phyloP scores from a whole-genome alignment of 92 coral and sea anemone genomes.

The Virgularia gustaviana region DNA sequence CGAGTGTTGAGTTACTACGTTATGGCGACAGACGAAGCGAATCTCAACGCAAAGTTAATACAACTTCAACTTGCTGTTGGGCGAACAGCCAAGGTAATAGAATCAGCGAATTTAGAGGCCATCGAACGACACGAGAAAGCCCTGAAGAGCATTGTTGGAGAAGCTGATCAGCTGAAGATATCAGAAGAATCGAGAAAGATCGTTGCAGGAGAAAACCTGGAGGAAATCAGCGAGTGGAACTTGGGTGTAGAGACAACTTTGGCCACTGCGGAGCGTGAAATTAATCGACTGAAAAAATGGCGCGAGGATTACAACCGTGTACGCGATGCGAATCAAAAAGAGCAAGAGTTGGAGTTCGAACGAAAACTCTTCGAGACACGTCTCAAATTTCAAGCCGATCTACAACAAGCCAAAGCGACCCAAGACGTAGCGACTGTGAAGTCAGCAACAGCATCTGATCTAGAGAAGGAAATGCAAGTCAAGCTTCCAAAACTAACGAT shows the following conservation, averaged over 20 bases:
- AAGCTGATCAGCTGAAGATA: background rate
- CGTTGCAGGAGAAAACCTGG: background rate
- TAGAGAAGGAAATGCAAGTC: background rate
- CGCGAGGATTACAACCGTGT: background rate
- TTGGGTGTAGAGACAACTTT: background rate
- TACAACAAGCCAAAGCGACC: background rate
- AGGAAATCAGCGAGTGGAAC: conserved; percentile 1
- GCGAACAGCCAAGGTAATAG: background rate
- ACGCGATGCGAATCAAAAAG: background rate
- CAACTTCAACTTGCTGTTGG: background rate
- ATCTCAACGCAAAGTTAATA: background rate
- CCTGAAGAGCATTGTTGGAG: background rate
- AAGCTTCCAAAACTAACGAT: conserved; percentile 4
- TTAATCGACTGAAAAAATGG: background rate
- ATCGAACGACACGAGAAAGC: background rate
- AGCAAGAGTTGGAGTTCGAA: conserved; percentile 1
- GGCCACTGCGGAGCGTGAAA: background rate
- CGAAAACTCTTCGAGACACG: conserved; percentile 2
- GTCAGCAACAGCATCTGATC: background rate
- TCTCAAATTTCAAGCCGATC: conserved; percentile 3
- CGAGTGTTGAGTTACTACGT: background rate
- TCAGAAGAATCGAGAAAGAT: background rate
- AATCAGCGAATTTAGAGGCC: background rate
- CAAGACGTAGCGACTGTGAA: background rate
- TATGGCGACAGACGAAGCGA: conserved; percentile 9